These are phyloP conservation scores for Leguminivora glycinivorella DNA, from an alignment of 1,140 invertebrate genomes.

Conservation along the genomic window DNA sequence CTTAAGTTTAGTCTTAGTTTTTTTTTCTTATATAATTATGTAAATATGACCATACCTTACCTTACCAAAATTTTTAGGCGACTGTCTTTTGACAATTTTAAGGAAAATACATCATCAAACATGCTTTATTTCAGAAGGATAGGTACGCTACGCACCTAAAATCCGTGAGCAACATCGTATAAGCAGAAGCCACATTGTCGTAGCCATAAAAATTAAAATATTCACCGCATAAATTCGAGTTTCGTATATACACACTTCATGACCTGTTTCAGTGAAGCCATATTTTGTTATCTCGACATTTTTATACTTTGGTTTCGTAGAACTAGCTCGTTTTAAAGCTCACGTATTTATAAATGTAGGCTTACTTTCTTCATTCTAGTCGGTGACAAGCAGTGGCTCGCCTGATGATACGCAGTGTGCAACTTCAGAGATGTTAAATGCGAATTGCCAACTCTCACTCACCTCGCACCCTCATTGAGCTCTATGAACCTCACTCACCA, in stretches of 20 bases:
- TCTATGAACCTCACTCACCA: no score
- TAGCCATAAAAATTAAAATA: background rate
- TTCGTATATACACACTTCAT: background rate
- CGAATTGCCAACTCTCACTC: no score
- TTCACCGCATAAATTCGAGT: background rate
- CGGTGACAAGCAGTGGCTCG: no score
- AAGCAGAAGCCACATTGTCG: background rate
- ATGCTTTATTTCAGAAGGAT: background rate
- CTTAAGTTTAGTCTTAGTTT: no score
- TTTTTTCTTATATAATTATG: no score
- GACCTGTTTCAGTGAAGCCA: background rate
- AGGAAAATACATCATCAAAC: background rate
- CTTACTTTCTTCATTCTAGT: no score
- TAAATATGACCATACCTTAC: no score
- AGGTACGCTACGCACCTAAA: background rate
- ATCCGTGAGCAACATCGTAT: background rate
- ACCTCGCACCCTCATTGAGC: no score
- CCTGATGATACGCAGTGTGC: no score
- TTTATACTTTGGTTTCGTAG: background rate
- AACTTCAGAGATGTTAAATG: no score
- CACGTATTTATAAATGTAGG: no score
- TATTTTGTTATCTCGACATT: background rate
- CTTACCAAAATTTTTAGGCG: background rate
- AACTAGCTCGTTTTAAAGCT: no score
- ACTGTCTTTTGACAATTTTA: background rate